Percentiles rank a stretch among this genome's conserved stretches.
phyloP scores from a whole-genome alignment of 2,113 vertebrate species.

The Phalacrocorax pelagicus region DNA sequence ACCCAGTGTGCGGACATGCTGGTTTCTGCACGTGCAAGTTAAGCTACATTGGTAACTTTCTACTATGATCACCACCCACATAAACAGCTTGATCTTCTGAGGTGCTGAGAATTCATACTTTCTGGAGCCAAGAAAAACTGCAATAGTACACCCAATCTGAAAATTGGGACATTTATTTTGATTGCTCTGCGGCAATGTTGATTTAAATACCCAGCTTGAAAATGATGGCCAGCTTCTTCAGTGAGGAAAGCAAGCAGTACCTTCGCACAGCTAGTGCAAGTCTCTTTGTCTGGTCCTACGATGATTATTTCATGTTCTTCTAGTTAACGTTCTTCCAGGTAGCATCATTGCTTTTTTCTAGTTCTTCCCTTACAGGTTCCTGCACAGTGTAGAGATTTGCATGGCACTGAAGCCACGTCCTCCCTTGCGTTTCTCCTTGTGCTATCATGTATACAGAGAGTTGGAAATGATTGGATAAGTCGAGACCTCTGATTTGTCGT shows the following conservation, averaged over 20 bases:
- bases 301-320: background rate
- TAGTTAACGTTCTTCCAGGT: background rate
- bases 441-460: background rate
- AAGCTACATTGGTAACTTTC: background rate
- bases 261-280: background rate
- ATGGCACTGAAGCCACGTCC: background rate
- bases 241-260: background rate
- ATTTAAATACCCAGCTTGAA: conserved; percentile 26
- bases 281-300: background rate
- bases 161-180: conserved; percentile 27
- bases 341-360: background rate
- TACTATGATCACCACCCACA: conserved; percentile 18
- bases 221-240: background rate
- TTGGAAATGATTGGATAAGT: background rate
- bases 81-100: conserved; percentile 46
- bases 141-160: background rate
- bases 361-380: background rate
- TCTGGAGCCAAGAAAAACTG: conserved; percentile 27
- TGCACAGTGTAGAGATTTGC: background rate
- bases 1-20: background rate
- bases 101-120: conserved; percentile 19
- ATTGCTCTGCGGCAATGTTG: background rate
- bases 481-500: background rate
- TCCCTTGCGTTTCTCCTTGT: background rate
- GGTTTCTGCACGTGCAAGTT: background rate